Percentiles rank a stretch among this genome's conserved stretches.
Conservation (phyloP, 2,797 vertebrate species). For the Adrianichthys oophorus region DNA sequence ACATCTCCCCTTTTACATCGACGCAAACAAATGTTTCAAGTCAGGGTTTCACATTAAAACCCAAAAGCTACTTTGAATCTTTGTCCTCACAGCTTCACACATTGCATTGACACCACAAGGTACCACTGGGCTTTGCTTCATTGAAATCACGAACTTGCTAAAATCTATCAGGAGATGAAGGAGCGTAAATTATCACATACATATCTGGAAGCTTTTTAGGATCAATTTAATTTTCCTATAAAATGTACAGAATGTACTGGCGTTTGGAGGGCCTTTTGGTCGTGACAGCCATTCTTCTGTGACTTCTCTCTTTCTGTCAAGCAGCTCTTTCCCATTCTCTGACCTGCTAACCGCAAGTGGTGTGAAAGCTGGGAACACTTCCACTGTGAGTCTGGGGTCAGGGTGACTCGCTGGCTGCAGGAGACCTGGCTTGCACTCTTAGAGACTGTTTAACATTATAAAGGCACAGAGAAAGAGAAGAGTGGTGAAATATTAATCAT, state of each 20-base stretch:
- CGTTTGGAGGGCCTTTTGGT: slow-evolving; percentile 48
- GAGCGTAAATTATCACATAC: too few relatives aligned
- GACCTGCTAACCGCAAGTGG: slow-evolving; percentile 44
- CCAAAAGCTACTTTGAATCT: slow-evolving; percentile 22
- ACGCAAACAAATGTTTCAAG: slow-evolving; percentile 32
- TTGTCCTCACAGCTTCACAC: slow-evolving; percentile 16
- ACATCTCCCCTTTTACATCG: slow-evolving; percentile 16
- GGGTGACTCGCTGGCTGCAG: slow-evolving; percentile 53
- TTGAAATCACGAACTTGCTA: background rate
- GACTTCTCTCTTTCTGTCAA: slow-evolving; percentile 45
- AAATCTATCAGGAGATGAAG: too few relatives aligned
- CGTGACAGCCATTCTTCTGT: slow-evolving; percentile 50
- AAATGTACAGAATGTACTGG: slow-evolving; percentile 44
- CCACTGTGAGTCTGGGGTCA: slow-evolving; percentile 31
- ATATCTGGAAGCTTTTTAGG: slow-evolving; percentile 55
- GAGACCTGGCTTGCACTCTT: slow-evolving; percentile 34
- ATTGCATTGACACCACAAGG: slow-evolving; percentile 10
- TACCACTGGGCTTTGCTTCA: slow-evolving; percentile 34
- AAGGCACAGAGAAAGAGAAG: slow-evolving; percentile 45
- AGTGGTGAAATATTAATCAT: slow-evolving; percentile 72
- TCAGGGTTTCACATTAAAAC: slow-evolving; percentile 52
- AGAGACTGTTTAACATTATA: slow-evolving; percentile 65
- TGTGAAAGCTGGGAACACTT: slow-evolving; percentile 49
- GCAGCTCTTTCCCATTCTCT: slow-evolving; percentile 30
- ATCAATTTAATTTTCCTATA: slow-evolving; percentile 52